These are phyloP conservation scores for Phataginus tetradactyla DNA, from an alignment of 2,797 vertebrate species.

Conservation along the genomic window DNA sequence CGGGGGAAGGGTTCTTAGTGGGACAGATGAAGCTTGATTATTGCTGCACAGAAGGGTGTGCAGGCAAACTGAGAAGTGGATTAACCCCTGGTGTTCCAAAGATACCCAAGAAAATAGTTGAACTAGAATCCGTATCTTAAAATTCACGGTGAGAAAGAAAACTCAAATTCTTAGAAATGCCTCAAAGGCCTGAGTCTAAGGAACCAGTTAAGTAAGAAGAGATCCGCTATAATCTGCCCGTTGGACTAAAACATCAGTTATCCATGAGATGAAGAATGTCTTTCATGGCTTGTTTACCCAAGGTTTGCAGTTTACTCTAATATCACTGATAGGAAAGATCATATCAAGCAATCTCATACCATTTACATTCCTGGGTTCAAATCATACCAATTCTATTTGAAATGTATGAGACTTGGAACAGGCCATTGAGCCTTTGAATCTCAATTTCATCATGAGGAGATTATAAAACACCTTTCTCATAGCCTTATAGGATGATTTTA, in stretches of 20 bases:
- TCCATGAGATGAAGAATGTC: not conserved
- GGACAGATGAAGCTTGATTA: no score
- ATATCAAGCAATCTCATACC: not conserved
- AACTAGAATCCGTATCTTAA: not conserved
- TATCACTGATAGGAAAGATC: not conserved
- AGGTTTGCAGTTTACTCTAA: not conserved
- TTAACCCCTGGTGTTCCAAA: constrained; percentile 43
- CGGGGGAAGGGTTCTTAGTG: no score
- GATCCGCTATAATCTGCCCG: not conserved
- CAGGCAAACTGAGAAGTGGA: not conserved
- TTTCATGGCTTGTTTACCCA: not conserved
- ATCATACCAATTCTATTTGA: not conserved
- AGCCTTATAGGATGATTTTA: not conserved
- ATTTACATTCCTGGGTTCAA: not conserved
- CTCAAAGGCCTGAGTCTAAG: not conserved
- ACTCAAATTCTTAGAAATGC: not conserved
- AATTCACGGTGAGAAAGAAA: not conserved
- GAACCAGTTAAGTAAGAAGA: no score
- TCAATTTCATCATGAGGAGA: constrained; percentile 10
- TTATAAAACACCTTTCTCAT: constrained; percentile 29
- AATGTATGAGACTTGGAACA: not conserved
- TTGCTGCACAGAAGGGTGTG: not conserved
- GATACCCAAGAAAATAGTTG: not conserved
- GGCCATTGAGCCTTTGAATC: not conserved
- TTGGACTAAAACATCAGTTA: not conserved